Conservation (phyloP, 2,113 vertebrate species). For the Struthidea cinerea region DNA sequence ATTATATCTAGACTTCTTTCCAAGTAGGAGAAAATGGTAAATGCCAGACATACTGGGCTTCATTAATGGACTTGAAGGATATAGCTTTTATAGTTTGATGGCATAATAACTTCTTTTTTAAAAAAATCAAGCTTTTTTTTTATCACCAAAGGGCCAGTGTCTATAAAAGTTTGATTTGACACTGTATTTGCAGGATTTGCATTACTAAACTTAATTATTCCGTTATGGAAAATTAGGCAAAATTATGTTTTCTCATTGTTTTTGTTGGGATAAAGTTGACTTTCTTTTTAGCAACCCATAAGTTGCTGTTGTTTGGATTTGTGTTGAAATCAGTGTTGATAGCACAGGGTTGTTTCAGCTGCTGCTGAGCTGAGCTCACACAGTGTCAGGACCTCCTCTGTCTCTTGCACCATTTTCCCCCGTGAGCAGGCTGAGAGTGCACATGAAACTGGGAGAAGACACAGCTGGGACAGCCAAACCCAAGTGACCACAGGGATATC, state of each 20-base stretch:
- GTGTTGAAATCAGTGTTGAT: neutral
- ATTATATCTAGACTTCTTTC: neutral
- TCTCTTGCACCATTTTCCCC: neutral
- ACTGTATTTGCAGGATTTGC: neutral
- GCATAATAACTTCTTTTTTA: neutral
- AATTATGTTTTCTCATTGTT: neutral
- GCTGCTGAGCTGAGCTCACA: neutral
- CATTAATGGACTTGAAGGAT: neutral
- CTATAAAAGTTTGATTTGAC: neutral
- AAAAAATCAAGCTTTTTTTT: neutral
- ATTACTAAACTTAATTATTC: neutral
- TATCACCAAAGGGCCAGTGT: neutral
- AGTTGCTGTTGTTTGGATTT: neutral
- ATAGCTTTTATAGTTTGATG: neutral
- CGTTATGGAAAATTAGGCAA: neutral
- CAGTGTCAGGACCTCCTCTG: neutral
- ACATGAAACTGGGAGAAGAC: neutral
- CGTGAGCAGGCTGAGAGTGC: accelerated
- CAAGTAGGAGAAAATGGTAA: neutral
- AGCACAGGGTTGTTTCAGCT: accelerated
- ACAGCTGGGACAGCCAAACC: neutral
- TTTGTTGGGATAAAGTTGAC: neutral
- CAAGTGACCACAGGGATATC: too few species aligned
- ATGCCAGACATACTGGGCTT: neutral
- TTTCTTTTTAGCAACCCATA: neutral